A percentile compares a stretch with the other conserved stretches of the same genome.
phyloP scores from a whole-genome alignment of 1,140 invertebrate genomes.

The Pogonomyrmex californicus region DNA sequence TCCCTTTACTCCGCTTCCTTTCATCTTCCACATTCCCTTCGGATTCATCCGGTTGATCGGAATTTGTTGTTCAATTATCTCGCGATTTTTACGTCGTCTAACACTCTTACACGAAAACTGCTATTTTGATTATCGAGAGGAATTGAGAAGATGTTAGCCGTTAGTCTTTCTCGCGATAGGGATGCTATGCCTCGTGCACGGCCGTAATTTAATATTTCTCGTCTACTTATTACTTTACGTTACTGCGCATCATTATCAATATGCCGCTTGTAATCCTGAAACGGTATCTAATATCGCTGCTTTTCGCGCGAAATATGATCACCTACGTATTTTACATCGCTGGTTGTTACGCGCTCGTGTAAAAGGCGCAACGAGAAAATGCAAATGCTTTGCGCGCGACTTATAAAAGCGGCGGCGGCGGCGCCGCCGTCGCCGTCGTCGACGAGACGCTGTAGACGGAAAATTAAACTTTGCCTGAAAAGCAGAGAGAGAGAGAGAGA shows the following conservation, averaged over 20 bases:
- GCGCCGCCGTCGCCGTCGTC: not conserved
- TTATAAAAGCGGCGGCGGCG: conserved; percentile 32
- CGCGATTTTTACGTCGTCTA: not conserved
- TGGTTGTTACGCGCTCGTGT: conserved; percentile 40
- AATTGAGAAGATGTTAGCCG: no score
- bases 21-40: no score
- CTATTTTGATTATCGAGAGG: not conserved
- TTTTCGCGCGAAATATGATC: conserved; percentile 38
- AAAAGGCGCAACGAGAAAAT: conserved; percentile 52
- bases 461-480: conserved; percentile 61
- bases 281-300: conserved; percentile 8
- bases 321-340: conserved; percentile 24
- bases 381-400: conserved; percentile 53
- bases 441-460: conserved; percentile 40
- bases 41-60: not conserved
- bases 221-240: not conserved
- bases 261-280: not conserved
- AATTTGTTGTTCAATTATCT: not conserved
- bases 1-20: not conserved
- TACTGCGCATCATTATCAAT: not conserved
- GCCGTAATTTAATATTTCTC: not conserved
- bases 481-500: not conserved
- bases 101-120: not conserved
- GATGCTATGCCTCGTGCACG: not conserved
- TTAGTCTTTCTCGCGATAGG: not conserved